Evolutionary conservation across 2,113 vertebrate genomes (phyloP), one percentile per base, ranked within the genome.

Genomic region (mouse (Mus musculus)): DNA sequence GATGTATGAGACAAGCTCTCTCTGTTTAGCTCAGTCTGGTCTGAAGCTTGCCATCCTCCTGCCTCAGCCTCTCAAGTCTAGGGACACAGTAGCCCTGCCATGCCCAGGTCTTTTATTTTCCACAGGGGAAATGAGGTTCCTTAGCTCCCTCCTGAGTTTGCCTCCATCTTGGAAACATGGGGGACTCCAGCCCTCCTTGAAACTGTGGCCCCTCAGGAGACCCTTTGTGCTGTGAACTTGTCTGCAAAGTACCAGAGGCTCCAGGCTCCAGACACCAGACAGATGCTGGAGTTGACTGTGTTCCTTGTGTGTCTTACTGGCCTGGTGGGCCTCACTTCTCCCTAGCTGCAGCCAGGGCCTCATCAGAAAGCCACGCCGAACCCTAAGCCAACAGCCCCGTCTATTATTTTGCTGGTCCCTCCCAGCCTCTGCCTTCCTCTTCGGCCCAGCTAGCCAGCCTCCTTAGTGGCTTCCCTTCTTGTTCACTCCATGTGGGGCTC

Each of bases 251-350:
- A 7, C 61, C 13, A 3, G 28, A 0, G 0, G 9, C 54, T 71
- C 80, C 10, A 0, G 0, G 6, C 36, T 71, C 75, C 17, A 0
- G 0, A 7, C 5, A 22, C 11, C 72, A 76, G 59, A 0, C 14
- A 10, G 39, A 61, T 49, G 12, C 52, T 19, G 1, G 69, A 19
- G 19, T 4, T 4, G 12, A 8, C 6, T n/a, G 13, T 36, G 42
- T 7, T 0, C 14, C 9, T 30, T 63, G 59, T 1, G 0, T 10
- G 10, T 71, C 16, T 0, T 0, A 39, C 14, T 12, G 0, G 10
- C 20, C 49, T 54, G 49, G 49, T 28, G 30, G 28, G 4, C 22
- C 1, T 78, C 42, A 9, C 49, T 80, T 46, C 19, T 33, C 10
- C 46, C 85, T 12, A 11, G 36, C 36, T 2, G 9, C 0, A 12